Conservation (phyloP, 2,888 invertebrate species). For the Branchellion lobata region DNA sequence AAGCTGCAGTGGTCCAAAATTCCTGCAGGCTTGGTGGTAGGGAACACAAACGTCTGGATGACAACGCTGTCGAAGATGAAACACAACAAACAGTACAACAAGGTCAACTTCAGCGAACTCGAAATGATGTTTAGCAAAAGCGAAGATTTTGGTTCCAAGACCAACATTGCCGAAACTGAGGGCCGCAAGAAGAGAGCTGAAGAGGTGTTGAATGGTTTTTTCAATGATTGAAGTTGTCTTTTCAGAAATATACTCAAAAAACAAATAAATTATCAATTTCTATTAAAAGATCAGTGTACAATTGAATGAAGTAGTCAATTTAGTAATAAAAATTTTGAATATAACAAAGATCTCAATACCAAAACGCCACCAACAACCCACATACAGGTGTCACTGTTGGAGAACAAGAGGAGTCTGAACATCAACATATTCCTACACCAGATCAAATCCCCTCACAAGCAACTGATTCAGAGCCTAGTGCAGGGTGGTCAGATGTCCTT, state of each 20-base stretch:
- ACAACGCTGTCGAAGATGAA: slow-evolving; percentile 63
- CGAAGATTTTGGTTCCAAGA: neutral
- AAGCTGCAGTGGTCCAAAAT: slow-evolving; percentile 98
- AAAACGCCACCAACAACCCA: too few species aligned
- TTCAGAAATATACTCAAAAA: neutral
- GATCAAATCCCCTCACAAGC: slow-evolving; percentile 57
- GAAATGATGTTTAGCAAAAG: slow-evolving; percentile 15
- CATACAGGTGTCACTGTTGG: slow-evolving; percentile 61
- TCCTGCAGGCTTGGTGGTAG: slow-evolving; percentile 75
- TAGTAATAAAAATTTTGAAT: too few species aligned
- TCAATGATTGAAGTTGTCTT: neutral
- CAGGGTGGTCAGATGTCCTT: slow-evolving; percentile 57
- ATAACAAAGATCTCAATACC: too few species aligned
- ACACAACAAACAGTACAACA: slow-evolving; percentile 53
- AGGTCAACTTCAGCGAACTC: neutral
- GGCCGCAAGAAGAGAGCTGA: neutral
- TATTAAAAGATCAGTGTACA: too few species aligned
- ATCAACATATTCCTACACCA: slow-evolving; percentile 62
- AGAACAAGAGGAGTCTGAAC: slow-evolving; percentile 60
- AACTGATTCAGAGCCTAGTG: slow-evolving; percentile 57
- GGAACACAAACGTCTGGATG: slow-evolving; percentile 89
- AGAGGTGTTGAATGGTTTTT: neutral
- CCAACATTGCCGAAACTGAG: neutral
- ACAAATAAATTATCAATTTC: too few species aligned
- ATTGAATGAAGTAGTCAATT: too few species aligned